Percentiles rank a stretch among this genome's conserved stretches.
phyloP scores from a whole-genome alignment of 2,113 vertebrate species.

The Redunca redunca region DNA sequence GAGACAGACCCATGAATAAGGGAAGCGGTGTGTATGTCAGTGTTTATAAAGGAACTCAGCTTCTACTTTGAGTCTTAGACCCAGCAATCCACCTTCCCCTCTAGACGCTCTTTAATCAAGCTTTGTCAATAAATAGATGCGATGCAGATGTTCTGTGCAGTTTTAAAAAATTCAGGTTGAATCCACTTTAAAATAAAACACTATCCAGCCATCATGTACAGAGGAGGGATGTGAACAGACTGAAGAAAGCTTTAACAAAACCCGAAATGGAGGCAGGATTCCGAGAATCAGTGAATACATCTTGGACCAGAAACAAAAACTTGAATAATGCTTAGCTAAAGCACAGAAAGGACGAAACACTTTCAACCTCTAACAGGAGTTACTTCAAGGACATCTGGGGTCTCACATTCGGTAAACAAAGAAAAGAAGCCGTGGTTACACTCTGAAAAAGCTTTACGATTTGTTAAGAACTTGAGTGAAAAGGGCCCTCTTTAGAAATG shows the following conservation, averaged over 20 bases:
- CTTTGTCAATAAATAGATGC: not conserved
- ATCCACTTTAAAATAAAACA: not conserved
- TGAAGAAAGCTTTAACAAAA: not conserved
- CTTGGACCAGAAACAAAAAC: not conserved
- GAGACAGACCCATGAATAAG: not conserved
- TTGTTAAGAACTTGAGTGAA: not conserved
- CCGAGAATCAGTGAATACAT: not conserved
- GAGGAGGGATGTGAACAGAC: not conserved
- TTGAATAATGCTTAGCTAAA: not conserved
- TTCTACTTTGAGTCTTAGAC: not conserved
- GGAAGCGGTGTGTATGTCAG: accelerated
- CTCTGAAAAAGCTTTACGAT: not conserved
- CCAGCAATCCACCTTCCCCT: not conserved
- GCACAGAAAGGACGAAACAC: accelerated
- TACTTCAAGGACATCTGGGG: not conserved
- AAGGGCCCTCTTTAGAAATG: not conserved
- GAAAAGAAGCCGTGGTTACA: not conserved
- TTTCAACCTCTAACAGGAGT: not conserved
- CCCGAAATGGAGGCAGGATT: not conserved
- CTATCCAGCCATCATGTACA: not conserved
- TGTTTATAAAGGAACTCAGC: not conserved
- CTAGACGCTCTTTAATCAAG: not conserved
- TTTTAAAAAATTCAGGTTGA: not conserved
- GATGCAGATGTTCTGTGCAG: not conserved
- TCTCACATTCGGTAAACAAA: accelerated